Conservation (phyloP, 2,797 vertebrate genomes). For the Xenops minutus region DNA sequence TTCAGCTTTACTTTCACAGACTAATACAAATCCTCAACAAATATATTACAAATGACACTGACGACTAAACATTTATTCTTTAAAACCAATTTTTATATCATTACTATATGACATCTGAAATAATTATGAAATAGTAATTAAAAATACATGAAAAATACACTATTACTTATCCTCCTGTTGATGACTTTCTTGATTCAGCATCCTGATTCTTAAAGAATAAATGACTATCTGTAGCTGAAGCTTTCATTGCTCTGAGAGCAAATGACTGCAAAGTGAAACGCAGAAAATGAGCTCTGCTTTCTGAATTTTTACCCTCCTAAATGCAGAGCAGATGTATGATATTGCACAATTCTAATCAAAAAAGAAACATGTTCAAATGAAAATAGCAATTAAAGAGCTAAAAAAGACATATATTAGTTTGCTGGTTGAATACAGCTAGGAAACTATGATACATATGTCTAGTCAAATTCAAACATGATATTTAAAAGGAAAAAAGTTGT, state of each 20-base stretch:
- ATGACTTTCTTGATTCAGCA: background rate
- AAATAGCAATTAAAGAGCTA: constrained; percentile 10
- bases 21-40: background rate
- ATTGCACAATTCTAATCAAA: background rate
- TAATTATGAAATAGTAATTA: background rate
- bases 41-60: background rate
- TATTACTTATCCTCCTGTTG: background rate
- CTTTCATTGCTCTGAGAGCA: background rate
- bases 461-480: background rate
- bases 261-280: background rate
- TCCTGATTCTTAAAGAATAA: background rate
- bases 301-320: background rate
- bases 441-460: background rate
- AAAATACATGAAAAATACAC: background rate
- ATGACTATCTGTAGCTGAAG: background rate
- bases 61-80: background rate
- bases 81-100: background rate
- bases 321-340: background rate
- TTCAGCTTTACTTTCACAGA: background rate
- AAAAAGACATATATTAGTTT: background rate
- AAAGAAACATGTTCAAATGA: background rate
- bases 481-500: background rate
- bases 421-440: background rate
- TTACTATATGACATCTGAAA: background rate
- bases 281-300: background rate